These are phyloP conservation scores for Hesperia comma DNA, from an alignment of 2,888 invertebrate species.

Conservation along the genomic window DNA sequence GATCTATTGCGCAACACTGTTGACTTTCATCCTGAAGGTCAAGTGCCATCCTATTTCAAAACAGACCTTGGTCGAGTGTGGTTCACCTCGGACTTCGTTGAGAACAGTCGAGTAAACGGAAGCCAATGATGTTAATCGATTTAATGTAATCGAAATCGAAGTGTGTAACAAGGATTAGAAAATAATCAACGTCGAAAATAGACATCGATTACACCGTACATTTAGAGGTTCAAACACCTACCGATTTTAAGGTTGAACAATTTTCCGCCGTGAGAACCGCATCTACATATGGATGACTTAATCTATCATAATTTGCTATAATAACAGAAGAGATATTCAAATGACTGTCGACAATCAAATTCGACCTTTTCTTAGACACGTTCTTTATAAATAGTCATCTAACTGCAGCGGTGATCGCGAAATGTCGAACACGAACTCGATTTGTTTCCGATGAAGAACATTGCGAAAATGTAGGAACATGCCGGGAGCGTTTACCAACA, in stretches of 20 bases:
- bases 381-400: constrained; percentile 82
- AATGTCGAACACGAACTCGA: constrained; percentile 82
- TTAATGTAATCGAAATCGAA: constrained; percentile 58
- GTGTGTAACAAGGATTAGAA: constrained; percentile 35
- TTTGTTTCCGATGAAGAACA: constrained; percentile 69
- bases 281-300: constrained; percentile 75
- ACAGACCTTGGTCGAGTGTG: constrained; percentile 78
- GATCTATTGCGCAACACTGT: constrained; percentile 78
- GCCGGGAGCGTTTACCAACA: constrained; percentile 58
- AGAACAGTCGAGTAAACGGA: constrained; percentile 72
- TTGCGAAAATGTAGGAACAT: constrained; percentile 76
- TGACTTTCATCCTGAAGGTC: constrained; percentile 84
- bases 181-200: constrained; percentile 19
- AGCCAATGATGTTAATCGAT: constrained; percentile 72
- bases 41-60: constrained; percentile 84
- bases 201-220: constrained; percentile 18
- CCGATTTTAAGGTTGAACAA: constrained; percentile 73
- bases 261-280: constrained; percentile 78
- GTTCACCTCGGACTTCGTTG: constrained; percentile 74
- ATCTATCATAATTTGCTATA: constrained; percentile 81
- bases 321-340: constrained; percentile 81
- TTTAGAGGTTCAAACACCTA: constrained; percentile 56
- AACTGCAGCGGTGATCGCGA: constrained; percentile 77
- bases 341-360: constrained; percentile 82
- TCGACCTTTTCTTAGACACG: constrained; percentile 82